These are phyloP conservation scores for Muscicapa comitata DNA, from an alignment of 2,797 vertebrate species.

Conservation along the genomic window DNA sequence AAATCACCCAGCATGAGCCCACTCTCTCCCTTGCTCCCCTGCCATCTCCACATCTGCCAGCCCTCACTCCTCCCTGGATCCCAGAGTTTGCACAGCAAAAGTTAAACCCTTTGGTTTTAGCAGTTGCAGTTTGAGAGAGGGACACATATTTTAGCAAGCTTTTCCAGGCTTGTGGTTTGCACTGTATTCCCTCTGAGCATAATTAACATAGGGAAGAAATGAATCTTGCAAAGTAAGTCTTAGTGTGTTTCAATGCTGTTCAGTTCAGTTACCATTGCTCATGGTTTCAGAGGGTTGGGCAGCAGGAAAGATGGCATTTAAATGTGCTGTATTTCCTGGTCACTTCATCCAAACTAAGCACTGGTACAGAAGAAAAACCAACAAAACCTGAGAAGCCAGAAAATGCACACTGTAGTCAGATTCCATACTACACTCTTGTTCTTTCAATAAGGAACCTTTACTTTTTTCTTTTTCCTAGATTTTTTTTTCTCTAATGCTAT, in stretches of 20 bases:
- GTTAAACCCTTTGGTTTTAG: neutral
- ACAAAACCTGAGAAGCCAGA: neutral
- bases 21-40: neutral
- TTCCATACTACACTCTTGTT: neutral
- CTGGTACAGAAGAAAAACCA: neutral
- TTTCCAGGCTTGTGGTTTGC: slow-evolving; percentile 35
- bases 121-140: neutral
- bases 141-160: slow-evolving; percentile 5
- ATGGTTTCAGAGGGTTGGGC: neutral
- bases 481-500: slow-evolving; percentile 60
- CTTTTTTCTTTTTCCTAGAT: neutral
- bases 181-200: slow-evolving; percentile 33
- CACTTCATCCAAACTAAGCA: neutral
- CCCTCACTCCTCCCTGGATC: neutral
- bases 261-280: neutral
- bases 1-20: neutral
- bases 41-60: neutral
- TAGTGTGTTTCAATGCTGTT: slow-evolving; percentile 16
- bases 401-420: slow-evolving; percentile 9
- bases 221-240: slow-evolving; percentile 46
- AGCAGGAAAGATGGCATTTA: neutral
- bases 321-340: neutral
- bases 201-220: slow-evolving; percentile 64
- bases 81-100: neutral
- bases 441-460: slow-evolving; percentile 34